These are phyloP conservation scores for Carassius gibelio DNA, from an alignment of 2,113 vertebrate species.

Conservation along the genomic window DNA sequence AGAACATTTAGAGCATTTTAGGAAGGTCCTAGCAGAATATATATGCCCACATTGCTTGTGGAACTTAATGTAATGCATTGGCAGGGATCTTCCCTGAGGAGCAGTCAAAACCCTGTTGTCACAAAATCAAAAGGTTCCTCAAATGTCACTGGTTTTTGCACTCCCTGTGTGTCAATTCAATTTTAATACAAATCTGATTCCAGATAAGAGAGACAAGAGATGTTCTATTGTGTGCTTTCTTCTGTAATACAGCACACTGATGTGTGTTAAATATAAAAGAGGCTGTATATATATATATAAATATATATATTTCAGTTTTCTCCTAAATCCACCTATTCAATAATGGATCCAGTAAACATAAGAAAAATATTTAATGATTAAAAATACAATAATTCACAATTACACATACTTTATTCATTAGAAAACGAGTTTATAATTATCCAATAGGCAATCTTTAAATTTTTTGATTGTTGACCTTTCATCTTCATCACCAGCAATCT, in stretches of 20 bases:
- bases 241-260: constrained; percentile 37
- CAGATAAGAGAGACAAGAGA: constrained; percentile 63
- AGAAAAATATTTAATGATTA: too few species aligned
- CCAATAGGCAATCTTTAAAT: too few species aligned
- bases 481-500: too few species aligned
- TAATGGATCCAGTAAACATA: not conserved
- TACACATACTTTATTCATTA: too few species aligned
- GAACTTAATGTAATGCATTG: constrained; percentile 47
- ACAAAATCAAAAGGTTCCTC: constrained; percentile 68
- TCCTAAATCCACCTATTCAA: too few species aligned
- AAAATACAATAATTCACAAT: too few species aligned
- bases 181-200: constrained; percentile 72
- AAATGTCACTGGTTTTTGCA: constrained; percentile 77
- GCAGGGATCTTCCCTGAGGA: constrained; percentile 55
- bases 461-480: too few species aligned
- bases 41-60: not conserved
- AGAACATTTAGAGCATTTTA: not conserved
- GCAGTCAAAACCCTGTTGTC: constrained; percentile 56
- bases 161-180: constrained; percentile 72
- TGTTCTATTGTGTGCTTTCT: constrained; percentile 56
- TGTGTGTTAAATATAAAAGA: not conserved
- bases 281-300: too few species aligned
- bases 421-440: too few species aligned
- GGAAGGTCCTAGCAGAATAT: not conserved
- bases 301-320: too few species aligned